Conservation (phyloP, 2,113 vertebrate genomes). For the Phylloscopus trochilus region DNA sequence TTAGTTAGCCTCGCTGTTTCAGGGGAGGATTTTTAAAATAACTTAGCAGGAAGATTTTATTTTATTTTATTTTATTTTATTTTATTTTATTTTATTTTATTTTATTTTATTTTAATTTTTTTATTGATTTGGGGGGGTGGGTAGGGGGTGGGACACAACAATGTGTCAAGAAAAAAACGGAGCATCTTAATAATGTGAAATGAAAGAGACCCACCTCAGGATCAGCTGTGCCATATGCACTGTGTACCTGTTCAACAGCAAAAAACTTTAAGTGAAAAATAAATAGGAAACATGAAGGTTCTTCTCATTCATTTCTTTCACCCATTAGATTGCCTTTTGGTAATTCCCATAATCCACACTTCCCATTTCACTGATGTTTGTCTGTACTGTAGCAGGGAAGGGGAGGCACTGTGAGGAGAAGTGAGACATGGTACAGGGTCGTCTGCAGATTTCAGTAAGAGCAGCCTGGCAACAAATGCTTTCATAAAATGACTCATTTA, state of each 20-base stretch:
- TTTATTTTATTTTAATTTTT: too few species aligned
- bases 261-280: neutral
- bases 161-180: too few species aligned
- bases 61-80: neutral
- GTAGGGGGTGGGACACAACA: fast-evolving
- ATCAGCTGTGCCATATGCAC: neutral
- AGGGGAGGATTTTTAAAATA: neutral
- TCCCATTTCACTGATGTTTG: neutral
- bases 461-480: neutral
- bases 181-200: neutral
- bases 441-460: neutral
- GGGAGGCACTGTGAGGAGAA: fast-evolving
- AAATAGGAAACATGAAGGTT: neutral
- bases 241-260: neutral
- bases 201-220: neutral
- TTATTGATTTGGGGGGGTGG: neutral
- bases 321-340: neutral
- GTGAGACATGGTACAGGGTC: fast-evolving
- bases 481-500: neutral
- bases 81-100: neutral
- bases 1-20: neutral
- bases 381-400: neutral
- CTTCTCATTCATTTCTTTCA: neutral
- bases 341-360: neutral
- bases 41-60: neutral